These are phyloP conservation scores for Poecile atricapillus DNA, from an alignment of 2,113 vertebrate species.

Conservation along the genomic window DNA sequence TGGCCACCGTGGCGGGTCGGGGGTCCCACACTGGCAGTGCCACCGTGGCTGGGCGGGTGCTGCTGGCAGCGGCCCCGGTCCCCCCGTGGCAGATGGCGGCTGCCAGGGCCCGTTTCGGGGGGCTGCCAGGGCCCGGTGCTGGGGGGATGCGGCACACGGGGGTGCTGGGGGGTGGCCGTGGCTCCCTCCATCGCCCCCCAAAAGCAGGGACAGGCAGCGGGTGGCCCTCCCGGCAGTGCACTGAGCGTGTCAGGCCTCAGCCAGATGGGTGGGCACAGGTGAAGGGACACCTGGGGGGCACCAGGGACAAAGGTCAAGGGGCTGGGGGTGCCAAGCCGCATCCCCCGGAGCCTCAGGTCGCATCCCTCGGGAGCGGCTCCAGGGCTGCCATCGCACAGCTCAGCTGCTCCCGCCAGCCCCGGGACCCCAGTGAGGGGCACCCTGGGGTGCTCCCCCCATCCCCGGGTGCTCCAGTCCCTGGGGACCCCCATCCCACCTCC, in stretches of 20 bases:
- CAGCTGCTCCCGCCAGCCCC: fast-evolving
- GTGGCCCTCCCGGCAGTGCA: neutral
- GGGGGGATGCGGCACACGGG: fast-evolving
- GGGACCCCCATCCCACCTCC: neutral
- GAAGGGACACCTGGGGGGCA: neutral
- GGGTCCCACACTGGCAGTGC: neutral
- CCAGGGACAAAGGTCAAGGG: neutral
- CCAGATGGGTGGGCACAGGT: fast-evolving
- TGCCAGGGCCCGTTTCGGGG: neutral
- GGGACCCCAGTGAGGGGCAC: neutral
- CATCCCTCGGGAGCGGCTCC: fast-evolving
- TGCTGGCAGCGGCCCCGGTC: neutral
- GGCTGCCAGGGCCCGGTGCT: neutral
- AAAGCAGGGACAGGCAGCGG: fast-evolving
- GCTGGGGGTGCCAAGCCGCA: neutral
- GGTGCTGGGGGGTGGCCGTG: neutral
- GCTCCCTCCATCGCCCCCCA: neutral
- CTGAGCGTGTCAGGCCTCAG: neutral
- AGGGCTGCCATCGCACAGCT: fast-evolving
- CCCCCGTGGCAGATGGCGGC: constrained; percentile 3
- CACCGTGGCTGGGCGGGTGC: neutral
- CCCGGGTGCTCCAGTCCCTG: neutral
- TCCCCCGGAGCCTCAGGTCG: fast-evolving
- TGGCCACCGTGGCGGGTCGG: fast-evolving
- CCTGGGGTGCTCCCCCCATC: neutral